Base-by-base conservation (phyloP, 2,797 vertebrate species). In the Enteromius viviparus region DNA sequence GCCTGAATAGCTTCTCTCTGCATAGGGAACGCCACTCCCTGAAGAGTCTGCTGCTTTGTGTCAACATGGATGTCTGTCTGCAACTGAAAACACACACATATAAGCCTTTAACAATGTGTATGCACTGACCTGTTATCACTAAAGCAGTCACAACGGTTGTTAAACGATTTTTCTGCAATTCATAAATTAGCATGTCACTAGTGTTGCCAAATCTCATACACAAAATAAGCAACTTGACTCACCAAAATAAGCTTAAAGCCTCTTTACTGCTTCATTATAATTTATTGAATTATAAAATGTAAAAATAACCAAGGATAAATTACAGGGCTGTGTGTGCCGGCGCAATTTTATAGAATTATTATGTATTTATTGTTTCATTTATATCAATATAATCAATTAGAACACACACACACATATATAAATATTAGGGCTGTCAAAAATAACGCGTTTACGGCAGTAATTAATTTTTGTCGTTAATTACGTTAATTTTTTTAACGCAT, bases 11-110 rank as follows among this genome's bases (percentile, higher is more conserved):
- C 96, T 40, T 96, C 95, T 86, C 88, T 91, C 87, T 96, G 93
- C 90, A 97, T 90, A 34, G 96, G 96, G 83, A 97, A 96, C 4
- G 95, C 94, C 70, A 97, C 93, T 81, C 96, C 96, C 90, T 97
- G 95, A 72, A 97, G 85, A 1, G 96, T 96, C 83, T 96, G 95
- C 85, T 96, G 96, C 87, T 96, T 97, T n/a, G 93, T 95, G 87
- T 96, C 95, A 87, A 95, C 90, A 34, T 94, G 90, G 83, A 96
- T 89, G 0, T 96, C 95, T 0, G 94, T 94, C 74, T 96, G 95
- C 42, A 95, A 94, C 96, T 97, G 90, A 34, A 90, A 65, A 19
- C 23, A 80, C n/a, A 62, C 34, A 76, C 10, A 32, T 5, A 75
- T 15, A 68, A 3, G 42, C 23, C 51, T 32, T 64, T 47, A 70